Evolutionary conservation across 2,113 vertebrate genomes (phyloP).

Genomic region (Seriola quinqueradiata): DNA sequence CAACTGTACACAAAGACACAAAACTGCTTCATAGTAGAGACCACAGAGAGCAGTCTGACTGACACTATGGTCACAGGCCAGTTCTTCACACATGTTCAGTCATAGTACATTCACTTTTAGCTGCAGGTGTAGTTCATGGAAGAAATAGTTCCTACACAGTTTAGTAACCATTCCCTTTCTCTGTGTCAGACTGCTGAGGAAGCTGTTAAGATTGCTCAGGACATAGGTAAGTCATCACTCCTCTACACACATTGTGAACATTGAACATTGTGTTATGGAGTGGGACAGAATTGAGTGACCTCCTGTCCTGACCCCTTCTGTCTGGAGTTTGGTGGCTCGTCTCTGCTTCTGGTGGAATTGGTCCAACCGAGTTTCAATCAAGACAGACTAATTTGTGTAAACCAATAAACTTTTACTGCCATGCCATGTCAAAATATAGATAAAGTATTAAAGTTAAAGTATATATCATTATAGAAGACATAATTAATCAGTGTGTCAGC

Average conservation of each 20-base stretch:
- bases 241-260: not conserved
- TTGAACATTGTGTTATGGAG: not conserved
- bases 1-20: too few relatives aligned
- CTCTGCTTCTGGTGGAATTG: not conserved
- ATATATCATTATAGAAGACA: too few relatives aligned
- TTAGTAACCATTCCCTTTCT: conserved; percentile 70
- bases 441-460: too few relatives aligned
- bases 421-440: too few relatives aligned
- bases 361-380: too few relatives aligned
- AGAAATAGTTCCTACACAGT: not conserved
- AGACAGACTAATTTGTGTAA: too few relatives aligned
- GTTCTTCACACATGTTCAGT: too few relatives aligned
- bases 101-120: not conserved
- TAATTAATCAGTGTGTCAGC: too few relatives aligned
- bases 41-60: too few relatives aligned
- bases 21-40: not conserved
- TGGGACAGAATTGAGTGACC: not conserved
- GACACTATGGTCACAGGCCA: too few relatives aligned
- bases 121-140: not conserved
- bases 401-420: too few relatives aligned
- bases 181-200: conserved; percentile 93
- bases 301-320: not conserved
- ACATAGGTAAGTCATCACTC: conserved; percentile 90
- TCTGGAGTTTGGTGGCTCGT: not conserved
- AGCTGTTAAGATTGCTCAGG: conserved; percentile 95